Base-by-base conservation (phyloP, 2,113 vertebrate species). In the Recurvirostra avosetta region DNA sequence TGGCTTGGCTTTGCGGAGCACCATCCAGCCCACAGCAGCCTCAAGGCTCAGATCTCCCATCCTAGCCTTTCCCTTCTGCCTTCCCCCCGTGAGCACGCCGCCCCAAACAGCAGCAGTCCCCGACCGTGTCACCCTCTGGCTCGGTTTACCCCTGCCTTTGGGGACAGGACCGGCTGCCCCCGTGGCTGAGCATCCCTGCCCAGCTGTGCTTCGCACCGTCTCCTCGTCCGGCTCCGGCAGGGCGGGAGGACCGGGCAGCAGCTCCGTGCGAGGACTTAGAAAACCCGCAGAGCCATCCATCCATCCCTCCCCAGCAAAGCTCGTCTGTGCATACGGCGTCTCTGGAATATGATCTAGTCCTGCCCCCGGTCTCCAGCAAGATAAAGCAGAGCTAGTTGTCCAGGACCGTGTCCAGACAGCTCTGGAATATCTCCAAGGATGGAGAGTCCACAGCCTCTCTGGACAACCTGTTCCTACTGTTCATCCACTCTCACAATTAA, bases 221-320 rank as follows among this genome's bases (percentile, higher is more conserved):
- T 22, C 59, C 36, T 32, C 4, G 27, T 15, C 45, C 9, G 9
- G 30, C 23, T 26, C 45, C 2, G 45, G 34, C 19, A 23, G 19
- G 56, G 56, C 8, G 4, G 40, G 53, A 15, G 9, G 17, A 20
- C 12, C 7, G 3, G n/a, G n/a, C 58, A 50, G 58, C 21, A 32
- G 45, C 59, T 40, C 58, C 4, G 20, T 12, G 34, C 8, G 2
- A 19, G 55, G 34, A 59, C 15, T 34, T 40, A 9, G 23, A 11
- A n/a, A 41, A n/a, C 23, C 30, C 5, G 0, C 30, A 30, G 40
- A 55, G 50, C 50, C 3, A 0, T 25, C 40, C 3, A 0, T 25
- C 40, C 29, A 2, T 25, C 52, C 3, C 3, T 19, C 40, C 34
- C 52, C 52, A 6, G 41, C 41, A 38, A 32, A 47, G 34, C 65